phyloP scores from a whole-genome alignment of 2,797 vertebrate species.

The Amazona finschi region DNA sequence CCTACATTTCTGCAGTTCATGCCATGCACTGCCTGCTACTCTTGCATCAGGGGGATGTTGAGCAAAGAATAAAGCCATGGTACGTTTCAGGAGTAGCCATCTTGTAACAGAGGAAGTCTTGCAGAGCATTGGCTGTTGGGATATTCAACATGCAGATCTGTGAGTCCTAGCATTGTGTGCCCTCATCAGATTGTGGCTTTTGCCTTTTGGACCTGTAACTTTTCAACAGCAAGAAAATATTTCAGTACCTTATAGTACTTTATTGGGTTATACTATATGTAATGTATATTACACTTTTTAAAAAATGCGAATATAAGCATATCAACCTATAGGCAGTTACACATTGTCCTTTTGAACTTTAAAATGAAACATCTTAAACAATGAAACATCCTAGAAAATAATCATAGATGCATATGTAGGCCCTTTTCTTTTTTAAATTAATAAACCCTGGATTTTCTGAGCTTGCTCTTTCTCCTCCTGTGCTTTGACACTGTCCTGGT shows the following conservation, averaged over 20 bases:
- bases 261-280: background rate
- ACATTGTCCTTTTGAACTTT: background rate
- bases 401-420: background rate
- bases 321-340: background rate
- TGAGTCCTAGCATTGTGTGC: background rate
- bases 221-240: background rate
- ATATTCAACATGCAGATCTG: background rate
- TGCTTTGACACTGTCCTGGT: background rate
- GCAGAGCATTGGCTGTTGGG: background rate
- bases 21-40: background rate
- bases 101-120: background rate
- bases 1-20: background rate
- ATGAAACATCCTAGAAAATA: background rate
- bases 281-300: background rate
- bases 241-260: background rate
- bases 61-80: background rate
- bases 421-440: background rate
- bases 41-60: accelerated
- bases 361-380: background rate
- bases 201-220: background rate
- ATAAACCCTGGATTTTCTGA: background rate
- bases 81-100: background rate
- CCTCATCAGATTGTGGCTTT: background rate
- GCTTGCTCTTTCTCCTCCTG: background rate
- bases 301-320: background rate